Evolutionary conservation across 2,797 vertebrate genomes (phyloP).

Genomic region (Acrocephalus scirpaceus): DNA sequence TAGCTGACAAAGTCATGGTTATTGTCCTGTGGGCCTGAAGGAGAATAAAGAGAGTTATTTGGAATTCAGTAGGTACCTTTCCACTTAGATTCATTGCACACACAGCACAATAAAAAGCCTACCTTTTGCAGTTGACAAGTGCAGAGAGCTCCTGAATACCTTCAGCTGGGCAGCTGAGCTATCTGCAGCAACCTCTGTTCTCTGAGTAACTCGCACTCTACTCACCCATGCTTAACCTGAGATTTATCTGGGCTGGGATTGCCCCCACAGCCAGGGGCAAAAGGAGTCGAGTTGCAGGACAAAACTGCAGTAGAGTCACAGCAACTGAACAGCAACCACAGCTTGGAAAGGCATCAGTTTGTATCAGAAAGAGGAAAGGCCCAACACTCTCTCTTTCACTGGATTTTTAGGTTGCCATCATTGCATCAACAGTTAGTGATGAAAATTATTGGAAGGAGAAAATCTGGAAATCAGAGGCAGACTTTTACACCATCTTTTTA

Average conservation of each 20-base stretch:
- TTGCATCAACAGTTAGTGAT: not conserved
- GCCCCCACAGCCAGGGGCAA: not conserved
- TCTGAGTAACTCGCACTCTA: not conserved
- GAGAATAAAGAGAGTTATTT: not conserved
- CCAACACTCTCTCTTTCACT: not conserved
- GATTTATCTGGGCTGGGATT: not conserved
- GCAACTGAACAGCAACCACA: not conserved
- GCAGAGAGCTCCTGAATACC: not conserved
- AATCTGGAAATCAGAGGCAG: not conserved
- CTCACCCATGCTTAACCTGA: not conserved
- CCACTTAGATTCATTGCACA: not conserved
- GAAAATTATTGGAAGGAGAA: not conserved
- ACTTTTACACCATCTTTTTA: not conserved
- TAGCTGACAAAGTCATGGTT: conserved; percentile 42
- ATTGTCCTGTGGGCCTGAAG: conserved; percentile 4
- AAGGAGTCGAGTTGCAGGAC: not conserved
- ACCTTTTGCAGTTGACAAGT: not conserved
- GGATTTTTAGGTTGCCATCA: not conserved
- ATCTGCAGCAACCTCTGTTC: not conserved
- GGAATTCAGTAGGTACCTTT: conserved; percentile 14
- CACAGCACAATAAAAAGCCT: not conserved
- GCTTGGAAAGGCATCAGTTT: not conserved
- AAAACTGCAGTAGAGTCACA: not conserved
- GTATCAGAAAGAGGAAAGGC: not conserved
- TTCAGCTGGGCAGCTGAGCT: not conserved